Base-by-base conservation (phyloP, 2,888 invertebrate genomes). In the Dione vanillae region DNA sequence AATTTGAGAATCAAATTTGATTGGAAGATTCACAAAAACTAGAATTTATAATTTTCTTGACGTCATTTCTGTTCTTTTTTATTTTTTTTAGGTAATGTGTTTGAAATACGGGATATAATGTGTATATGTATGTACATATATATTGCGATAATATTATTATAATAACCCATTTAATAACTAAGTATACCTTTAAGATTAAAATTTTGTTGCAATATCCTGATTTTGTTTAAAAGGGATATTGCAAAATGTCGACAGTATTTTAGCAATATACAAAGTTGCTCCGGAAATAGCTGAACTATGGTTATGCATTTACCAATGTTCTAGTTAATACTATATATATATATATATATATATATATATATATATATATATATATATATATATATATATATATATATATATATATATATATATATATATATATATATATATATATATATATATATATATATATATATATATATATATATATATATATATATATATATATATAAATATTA, bases 211-310 rank as follows among this genome's bases (percentile, higher is more conserved):
- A 56, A 56, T 14, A 56, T 37, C 56, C 54, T 35, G 6, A 16
- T 56, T 37, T 37, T 37, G 37, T 37, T n/a, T 7, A 37, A n/a
- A 19, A 40, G 11, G 37, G 40, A 12, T 12, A 1, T 56, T 56
- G 35, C 54, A 56, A 54, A 35, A 56, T 56, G 37, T 10, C 37
- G 37, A 16, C 37, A 56, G 37, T 16, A 37, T 37, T 56, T 6
- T 10, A 56, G 2, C 10, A 12, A 16, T 54, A 37, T 14, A 10
- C 14, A 35, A 5, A 54, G 54, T 35, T 54, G 10, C 10, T 56
- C 37, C 35, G 54, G 54, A 56, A 10, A 56, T 16, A 56, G n/a
- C 37, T 10, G 16, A 56, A 56, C n/a, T 19, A 56, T 56, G 56
- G 56, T 40, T n/a, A 37, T 56, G 37, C 16, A 16, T 56, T 56